Conservation (phyloP, 2,888 invertebrate species). For the Cosmia trapezina region DNA sequence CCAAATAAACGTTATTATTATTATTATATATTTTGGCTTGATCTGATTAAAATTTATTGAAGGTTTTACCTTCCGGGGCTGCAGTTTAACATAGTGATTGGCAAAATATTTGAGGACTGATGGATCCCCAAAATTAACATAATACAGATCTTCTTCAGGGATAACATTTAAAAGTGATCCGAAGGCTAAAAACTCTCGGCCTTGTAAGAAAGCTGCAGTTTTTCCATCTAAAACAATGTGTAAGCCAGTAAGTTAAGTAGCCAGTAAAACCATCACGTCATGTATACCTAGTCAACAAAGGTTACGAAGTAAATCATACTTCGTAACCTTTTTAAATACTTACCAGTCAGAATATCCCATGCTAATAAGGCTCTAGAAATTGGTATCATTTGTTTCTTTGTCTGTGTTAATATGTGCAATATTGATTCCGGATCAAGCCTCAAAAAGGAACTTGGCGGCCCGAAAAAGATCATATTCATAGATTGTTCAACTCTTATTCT, state of each 20-base stretch:
- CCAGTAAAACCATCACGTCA: neutral
- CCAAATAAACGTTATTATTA: no score
- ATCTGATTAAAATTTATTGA: neutral
- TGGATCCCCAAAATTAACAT: conserved; percentile 84
- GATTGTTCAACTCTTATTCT: conserved; percentile 76
- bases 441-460: conserved; percentile 81
- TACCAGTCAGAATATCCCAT: conserved; percentile 87
- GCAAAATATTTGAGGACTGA: conserved; percentile 83
- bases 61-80: conserved; percentile 79
- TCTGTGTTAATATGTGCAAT: conserved; percentile 80
- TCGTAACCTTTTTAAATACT: conserved; percentile 1
- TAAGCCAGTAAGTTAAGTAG: neutral
- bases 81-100: conserved; percentile 70
- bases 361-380: conserved; percentile 79
- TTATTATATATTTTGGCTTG: neutral
- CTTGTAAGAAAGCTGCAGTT: conserved; percentile 84
- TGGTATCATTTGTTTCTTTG: conserved; percentile 80
- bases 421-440: conserved; percentile 84
- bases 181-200: conserved; percentile 83
- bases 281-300: neutral
- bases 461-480: conserved; percentile 86
- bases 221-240: conserved; percentile 80
- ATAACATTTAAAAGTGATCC: conserved; percentile 79
- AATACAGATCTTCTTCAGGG: conserved; percentile 87
- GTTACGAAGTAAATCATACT: no score